Base-by-base conservation (phyloP, 2,113 vertebrate species). In the Stigmatopora nigra region DNA sequence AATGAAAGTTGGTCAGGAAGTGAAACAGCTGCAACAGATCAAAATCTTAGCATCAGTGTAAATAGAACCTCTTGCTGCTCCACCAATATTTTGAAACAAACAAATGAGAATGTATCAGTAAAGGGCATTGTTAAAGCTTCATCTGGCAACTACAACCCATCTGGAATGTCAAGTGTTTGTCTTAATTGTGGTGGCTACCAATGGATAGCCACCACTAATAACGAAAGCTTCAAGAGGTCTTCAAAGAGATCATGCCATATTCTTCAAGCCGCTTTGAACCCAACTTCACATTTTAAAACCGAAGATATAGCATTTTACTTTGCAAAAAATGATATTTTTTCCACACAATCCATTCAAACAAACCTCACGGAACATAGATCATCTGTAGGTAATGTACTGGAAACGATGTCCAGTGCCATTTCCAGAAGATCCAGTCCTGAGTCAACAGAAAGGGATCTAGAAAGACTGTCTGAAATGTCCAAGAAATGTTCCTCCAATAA, bases 101-200 rank as follows among this genome's bases (percentile, higher is more conserved):
- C 59, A 46, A 75, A 72, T 58, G 78, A 72, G n/a, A 63, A 70
- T 46, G 77, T 74, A 22, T 73, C 69, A 10, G 31, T 62, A n/a
- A 65, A 66, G 8, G 81, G 74, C 64, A 62, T 46, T 49, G 53
- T 36, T n/a, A 86, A 82, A 74, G 73, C 64, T 25, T 76, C 76
- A 59, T 87, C 86, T 45, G 45, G n/a, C 68, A 63, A 46, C 56
- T 75, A 76, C 52, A 47, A 8, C n/a, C 80, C 48, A 14, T 86
- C 82, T 49, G 25, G 17, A 0, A 7, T 67, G 31, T 75, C 82
- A 15, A 79, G 74, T 44, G n/a, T 77, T 17, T 90, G 87, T 70
- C 25, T 66, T 2, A 61, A 84, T 5, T 90, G 88, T 67, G 77
- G 84, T 1, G 86, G 83, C 13, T 83, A 75, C 75, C 80, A 87